Conservation (phyloP, 2,113 vertebrate species). For the Loxodonta africana region DNA sequence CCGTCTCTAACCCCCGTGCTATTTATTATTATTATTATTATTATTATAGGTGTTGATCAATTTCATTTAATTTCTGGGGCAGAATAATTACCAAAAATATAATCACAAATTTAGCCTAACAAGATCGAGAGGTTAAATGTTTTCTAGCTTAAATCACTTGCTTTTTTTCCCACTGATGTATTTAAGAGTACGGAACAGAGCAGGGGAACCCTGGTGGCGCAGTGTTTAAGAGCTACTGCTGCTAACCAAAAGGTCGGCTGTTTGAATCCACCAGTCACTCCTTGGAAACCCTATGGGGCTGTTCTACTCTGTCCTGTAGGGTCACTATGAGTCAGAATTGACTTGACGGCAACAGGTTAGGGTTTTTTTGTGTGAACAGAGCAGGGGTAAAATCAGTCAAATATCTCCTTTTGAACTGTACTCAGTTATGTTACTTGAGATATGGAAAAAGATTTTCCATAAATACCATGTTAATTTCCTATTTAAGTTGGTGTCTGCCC, state of each 20-base stretch:
- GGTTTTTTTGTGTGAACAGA: not conserved
- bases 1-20: not conserved
- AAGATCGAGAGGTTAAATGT: not conserved
- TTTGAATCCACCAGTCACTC: too few relatives aligned
- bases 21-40: slow-evolving; percentile 27
- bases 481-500: not conserved
- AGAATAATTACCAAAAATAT: slow-evolving; percentile 45
- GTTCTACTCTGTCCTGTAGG: too few relatives aligned
- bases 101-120: slow-evolving; percentile 31
- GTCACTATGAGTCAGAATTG: too few relatives aligned
- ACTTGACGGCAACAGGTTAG: too few relatives aligned
- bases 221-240: too few relatives aligned
- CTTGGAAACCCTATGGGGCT: too few relatives aligned
- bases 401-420: not conserved
- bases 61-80: slow-evolving; percentile 42
- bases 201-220: too few relatives aligned
- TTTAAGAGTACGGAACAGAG: not conserved
- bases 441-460: not conserved
- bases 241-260: too few relatives aligned
- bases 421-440: not conserved
- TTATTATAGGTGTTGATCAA: not conserved
- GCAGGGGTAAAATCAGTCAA: not conserved
- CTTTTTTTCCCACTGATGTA: not conserved
- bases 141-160: slow-evolving; percentile 28
- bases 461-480: not conserved